Base-by-base conservation (phyloP, 2,113 vertebrate genomes). In the Alligator mississippiensis region DNA sequence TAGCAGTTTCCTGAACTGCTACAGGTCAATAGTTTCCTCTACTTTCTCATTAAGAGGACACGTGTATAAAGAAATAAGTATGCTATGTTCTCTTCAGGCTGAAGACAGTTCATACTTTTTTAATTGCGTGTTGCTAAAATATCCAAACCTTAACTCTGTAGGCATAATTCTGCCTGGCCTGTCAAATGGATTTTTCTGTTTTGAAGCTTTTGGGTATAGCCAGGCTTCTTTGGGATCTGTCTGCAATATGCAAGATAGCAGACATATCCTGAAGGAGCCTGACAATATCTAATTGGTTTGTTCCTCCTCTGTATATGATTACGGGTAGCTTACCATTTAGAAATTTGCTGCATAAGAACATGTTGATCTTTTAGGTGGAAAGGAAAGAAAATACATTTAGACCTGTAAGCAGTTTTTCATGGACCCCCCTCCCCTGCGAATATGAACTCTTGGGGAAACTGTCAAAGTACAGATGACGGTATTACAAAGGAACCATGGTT, bases 291-390 rank as follows among this genome's bases (percentile, higher is more conserved):
- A 47, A 9, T 47, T 47, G 47, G 47, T 47, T 9, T 47, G 47
- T 47, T 80, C 95, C 66, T 90, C 80, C 77, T 77, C 22, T 93
- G 17, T 90, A 21, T 70, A 21, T 70, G 66, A 60, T 90, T 92
- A 28, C 91, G 76, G 47, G 74, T 62, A 78, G 13, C 21, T 86
- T 93, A 58, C 47, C 92, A 62, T 66, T 88, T 70, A 70, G 72
- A 91, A 19, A 1, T 54, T 80, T 91, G 7, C 79, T 82, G 79
- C 68, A 92, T 70, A 90, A 84, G 55, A 75, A 80, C 85, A 38
- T 91, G 66, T 82, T 92, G 82, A 14, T 82, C 27, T 88, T 38
- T 76, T 84, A n/a, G 79, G 22, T 77, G 60, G 87, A 27, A 92
- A 54, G 34, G 84, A 90, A 25, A 34, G 66, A 38, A 75, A 86